phyloP scores from a whole-genome alignment of 2,797 vertebrate genomes.

The Crenichthys baileyi region DNA sequence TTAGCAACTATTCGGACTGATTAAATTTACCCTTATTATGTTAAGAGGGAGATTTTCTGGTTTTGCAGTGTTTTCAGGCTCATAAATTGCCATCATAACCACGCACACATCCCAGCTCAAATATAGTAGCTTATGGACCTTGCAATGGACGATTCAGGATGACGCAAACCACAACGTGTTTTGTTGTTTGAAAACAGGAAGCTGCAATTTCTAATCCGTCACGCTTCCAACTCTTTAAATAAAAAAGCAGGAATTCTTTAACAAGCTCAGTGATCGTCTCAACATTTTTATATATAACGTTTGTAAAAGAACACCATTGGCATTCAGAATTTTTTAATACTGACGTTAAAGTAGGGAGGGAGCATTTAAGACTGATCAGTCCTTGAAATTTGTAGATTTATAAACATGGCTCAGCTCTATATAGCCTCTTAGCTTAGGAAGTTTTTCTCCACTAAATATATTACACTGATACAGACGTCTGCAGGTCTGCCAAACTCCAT shows the following conservation, averaged over 20 bases:
- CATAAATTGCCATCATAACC: background rate
- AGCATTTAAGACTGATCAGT: background rate
- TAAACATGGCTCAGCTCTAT: background rate
- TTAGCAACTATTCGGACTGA: background rate
- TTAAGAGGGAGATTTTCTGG: background rate
- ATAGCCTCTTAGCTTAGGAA: background rate
- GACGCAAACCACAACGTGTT: conserved; percentile 5
- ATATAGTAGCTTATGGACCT: background rate
- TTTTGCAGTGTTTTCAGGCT: background rate
- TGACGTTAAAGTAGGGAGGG: conserved; percentile 6
- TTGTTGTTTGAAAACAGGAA: conserved; percentile 10
- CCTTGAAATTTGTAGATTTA: conserved; percentile 15
- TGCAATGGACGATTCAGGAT: background rate
- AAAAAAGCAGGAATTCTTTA: background rate
- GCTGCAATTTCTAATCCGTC: conserved; percentile 3
- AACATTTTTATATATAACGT: background rate
- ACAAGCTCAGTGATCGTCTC: background rate
- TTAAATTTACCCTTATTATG: background rate
- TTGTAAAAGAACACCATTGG: background rate
- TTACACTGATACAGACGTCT: background rate
- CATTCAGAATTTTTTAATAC: background rate
- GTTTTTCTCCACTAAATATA: background rate
- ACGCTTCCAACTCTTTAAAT: background rate
- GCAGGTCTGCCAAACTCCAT: background rate
- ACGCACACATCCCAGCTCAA: background rate